Percentiles rank a stretch among this genome's conserved stretches.
These are phyloP conservation scores for Xylocopa sonorina DNA, from an alignment of 1,140 invertebrate genomes.

Conservation along the genomic window DNA sequence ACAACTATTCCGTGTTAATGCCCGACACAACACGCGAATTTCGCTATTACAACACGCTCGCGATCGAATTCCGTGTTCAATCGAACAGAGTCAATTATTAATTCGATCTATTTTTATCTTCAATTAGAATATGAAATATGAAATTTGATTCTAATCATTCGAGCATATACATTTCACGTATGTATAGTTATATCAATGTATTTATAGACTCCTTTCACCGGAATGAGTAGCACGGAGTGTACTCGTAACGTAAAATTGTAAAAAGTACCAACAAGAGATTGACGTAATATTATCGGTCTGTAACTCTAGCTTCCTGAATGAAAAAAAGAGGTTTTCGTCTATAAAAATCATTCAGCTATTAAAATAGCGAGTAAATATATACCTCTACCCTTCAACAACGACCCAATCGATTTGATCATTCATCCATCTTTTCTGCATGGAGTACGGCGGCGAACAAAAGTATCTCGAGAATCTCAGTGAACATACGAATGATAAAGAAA, in stretches of 20 bases:
- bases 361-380: not conserved
- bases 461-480: not conserved
- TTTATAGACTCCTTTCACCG: not conserved
- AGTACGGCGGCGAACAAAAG: not conserved
- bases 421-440: too few species aligned
- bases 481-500: not conserved
- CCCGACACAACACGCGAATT: slow-evolving; percentile 4
- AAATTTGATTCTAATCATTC: too few species aligned
- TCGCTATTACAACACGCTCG: slow-evolving; percentile 17
- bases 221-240: not conserved
- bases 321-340: too few species aligned
- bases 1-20: slow-evolving; percentile 28
- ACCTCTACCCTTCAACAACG: not conserved
- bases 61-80: not conserved
- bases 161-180: too few species aligned
- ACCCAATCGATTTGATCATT: not conserved
- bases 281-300: too few species aligned
- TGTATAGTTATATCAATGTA: not conserved
- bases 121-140: not conserved
- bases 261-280: too few species aligned
- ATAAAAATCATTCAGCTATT: not conserved
- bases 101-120: too few species aligned
- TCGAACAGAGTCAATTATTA: not conserved
- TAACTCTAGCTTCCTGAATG: not conserved
- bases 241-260: too few species aligned